A percentile compares a stretch with the other conserved stretches of the same genome.
Conservation (phyloP, 1,140 invertebrate species). For the Conus ventricosus region DNA sequence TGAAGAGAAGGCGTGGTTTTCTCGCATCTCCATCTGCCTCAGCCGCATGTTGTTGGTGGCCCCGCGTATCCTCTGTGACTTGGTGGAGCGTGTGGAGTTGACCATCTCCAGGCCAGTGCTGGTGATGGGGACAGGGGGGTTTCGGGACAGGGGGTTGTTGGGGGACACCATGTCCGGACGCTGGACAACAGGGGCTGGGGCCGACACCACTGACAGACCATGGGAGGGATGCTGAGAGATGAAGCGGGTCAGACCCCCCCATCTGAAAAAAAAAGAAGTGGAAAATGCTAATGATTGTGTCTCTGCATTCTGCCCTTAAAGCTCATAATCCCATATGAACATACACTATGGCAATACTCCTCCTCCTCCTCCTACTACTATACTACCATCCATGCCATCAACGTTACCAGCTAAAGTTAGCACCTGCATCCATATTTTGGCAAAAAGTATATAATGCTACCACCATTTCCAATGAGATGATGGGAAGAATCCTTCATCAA, state of each 20-base stretch:
- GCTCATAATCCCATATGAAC: no score
- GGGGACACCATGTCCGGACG: constrained; percentile 52
- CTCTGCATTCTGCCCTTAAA: no score
- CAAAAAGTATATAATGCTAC: no score
- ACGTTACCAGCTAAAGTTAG: no score
- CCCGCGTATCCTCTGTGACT: constrained; percentile 60
- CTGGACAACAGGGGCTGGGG: constrained; percentile 66
- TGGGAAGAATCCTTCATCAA: no score
- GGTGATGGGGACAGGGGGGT: background rate
- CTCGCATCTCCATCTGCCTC: constrained; percentile 61
- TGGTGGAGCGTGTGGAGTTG: constrained; percentile 56
- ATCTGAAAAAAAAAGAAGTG: background rate
- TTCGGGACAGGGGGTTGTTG: background rate
- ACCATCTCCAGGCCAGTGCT: background rate
- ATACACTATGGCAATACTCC: no score
- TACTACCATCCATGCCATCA: no score
- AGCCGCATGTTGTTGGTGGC: constrained; percentile 60
- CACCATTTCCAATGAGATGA: no score
- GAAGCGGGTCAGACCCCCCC: constrained; percentile 17
- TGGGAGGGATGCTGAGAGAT: constrained; percentile 38
- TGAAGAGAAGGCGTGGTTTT: constrained; percentile 65
- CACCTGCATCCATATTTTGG: no score
- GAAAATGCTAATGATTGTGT: no score
- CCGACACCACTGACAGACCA: constrained; percentile 69
- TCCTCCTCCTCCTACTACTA: no score